These are phyloP conservation scores for Myoxocephalus aenaeus DNA, from an alignment of 2,797 vertebrate genomes.

Conservation along the genomic window DNA sequence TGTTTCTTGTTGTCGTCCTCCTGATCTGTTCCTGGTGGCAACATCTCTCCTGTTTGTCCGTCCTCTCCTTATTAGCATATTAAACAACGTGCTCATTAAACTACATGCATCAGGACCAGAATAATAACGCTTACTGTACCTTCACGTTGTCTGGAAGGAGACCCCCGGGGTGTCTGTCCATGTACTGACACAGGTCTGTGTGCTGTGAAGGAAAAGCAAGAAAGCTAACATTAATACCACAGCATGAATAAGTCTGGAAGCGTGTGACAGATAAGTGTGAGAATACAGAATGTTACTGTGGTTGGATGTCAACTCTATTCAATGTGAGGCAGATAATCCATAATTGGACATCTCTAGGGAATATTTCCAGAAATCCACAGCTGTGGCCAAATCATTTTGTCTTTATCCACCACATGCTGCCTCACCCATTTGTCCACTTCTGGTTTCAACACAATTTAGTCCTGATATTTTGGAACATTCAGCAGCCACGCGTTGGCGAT, in stretches of 20 bases:
- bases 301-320: background rate
- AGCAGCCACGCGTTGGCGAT: background rate
- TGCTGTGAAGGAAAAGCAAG: slow-evolving; percentile 83
- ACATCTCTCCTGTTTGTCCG: background rate
- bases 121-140: slow-evolving; percentile 78
- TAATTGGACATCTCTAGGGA: background rate
- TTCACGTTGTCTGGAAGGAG: slow-evolving; percentile 97
- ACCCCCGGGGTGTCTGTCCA: slow-evolving; percentile 97
- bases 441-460: too few species aligned
- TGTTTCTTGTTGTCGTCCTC: background rate
- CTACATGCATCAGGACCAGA: background rate
- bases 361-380: background rate
- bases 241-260: background rate
- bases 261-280: too few species aligned
- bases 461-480: background rate
- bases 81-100: background rate
- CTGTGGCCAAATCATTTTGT: background rate
- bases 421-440: too few species aligned
- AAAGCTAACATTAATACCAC: background rate
- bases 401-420: too few species aligned
- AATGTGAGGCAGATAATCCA: background rate
- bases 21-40: background rate
- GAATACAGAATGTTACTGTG: background rate
- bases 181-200: slow-evolving; percentile 99
- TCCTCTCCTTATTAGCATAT: background rate